Percentiles rank a stretch among this genome's conserved stretches.
phyloP scores from a whole-genome alignment of 2,888 invertebrate species.

The Agriopis leucophaearia region DNA sequence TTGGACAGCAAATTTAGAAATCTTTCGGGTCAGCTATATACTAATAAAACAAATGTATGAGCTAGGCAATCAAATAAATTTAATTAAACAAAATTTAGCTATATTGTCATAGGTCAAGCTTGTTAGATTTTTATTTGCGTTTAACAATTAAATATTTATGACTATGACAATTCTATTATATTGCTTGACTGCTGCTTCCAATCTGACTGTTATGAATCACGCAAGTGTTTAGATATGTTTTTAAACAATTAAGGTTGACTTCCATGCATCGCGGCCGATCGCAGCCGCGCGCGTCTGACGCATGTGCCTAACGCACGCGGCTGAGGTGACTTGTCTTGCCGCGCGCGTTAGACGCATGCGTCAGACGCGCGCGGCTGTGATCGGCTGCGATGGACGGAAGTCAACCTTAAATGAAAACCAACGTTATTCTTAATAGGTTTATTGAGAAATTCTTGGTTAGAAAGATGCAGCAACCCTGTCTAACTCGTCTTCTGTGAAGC shows the following conservation, averaged over 20 bases:
- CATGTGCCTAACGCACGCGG: too few relatives aligned
- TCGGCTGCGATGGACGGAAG: too few relatives aligned
- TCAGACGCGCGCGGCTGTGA: too few relatives aligned
- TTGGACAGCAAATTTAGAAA: too few relatives aligned
- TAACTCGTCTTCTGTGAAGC: constrained; percentile 78
- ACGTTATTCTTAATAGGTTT: not conserved
- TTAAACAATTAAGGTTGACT: not conserved
- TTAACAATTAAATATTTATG: constrained; percentile 2
- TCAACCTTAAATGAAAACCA: not conserved
- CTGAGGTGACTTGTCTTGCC: too few relatives aligned
- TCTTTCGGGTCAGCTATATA: too few relatives aligned
- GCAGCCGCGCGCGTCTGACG: too few relatives aligned
- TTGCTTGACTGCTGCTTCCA: not conserved
- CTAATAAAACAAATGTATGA: too few relatives aligned
- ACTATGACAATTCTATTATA: constrained; percentile 6
- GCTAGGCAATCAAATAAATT: not conserved
- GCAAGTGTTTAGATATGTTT: not conserved
- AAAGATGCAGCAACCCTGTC: constrained; percentile 74
- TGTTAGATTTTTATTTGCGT: not conserved
- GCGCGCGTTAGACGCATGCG: too few relatives aligned
- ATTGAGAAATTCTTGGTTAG: constrained; percentile 32
- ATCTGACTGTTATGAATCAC: not conserved
- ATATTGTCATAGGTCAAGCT: too few relatives aligned
- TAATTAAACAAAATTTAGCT: not conserved
- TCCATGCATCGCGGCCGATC: too few relatives aligned